phyloP scores from a whole-genome alignment of 2,797 vertebrate species.

The Sus cebifrons region DNA sequence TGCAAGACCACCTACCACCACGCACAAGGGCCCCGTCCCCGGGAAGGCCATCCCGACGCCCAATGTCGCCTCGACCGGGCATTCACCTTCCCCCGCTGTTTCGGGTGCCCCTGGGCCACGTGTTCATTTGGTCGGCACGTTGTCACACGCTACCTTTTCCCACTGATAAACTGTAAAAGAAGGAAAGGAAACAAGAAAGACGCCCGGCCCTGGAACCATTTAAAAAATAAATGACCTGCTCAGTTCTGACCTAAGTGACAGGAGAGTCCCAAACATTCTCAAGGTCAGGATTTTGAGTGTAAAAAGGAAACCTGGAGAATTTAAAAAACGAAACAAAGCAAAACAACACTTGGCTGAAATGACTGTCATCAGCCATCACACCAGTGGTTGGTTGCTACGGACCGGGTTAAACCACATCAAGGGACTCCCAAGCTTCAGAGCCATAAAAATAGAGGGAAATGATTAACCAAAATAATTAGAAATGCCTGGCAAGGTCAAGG shows the following conservation, averaged over 20 bases:
- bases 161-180: not conserved
- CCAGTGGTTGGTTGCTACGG: too few relatives aligned
- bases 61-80: accelerated
- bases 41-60: not conserved
- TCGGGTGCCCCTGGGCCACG: not conserved
- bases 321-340: not conserved
- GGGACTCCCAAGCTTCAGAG: not conserved
- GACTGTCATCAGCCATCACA: not conserved
- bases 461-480: not conserved
- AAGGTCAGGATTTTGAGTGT: not conserved
- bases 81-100: not conserved
- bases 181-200: not conserved
- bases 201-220: not conserved
- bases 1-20: not conserved
- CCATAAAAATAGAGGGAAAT: not conserved
- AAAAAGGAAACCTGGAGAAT: not conserved
- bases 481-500: not conserved
- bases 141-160: not conserved
- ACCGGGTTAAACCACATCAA: not conserved
- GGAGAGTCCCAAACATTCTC: not conserved
- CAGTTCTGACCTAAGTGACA: not conserved
- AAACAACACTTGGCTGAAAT: not conserved
- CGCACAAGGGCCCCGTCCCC: too few relatives aligned
- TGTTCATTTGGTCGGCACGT: not conserved
- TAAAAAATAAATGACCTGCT: not conserved